Conservation (phyloP, 2,888 invertebrate species). For the Sinohyriopsis cumingii region DNA sequence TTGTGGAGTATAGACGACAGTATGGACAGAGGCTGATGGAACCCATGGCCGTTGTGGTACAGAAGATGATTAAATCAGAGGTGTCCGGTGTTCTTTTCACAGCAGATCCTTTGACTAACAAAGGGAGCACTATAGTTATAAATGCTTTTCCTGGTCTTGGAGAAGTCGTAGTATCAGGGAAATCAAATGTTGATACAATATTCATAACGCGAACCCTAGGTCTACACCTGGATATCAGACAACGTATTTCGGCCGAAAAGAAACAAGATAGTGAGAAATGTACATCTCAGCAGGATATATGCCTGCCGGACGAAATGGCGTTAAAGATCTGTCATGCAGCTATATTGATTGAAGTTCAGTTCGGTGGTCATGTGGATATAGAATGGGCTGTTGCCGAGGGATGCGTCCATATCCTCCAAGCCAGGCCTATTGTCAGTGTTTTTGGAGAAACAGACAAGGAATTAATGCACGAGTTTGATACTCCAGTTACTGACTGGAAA, state of each 20-base stretch:
- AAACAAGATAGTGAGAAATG: no score
- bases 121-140: conserved; percentile 6
- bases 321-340: no score
- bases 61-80: conserved; percentile 12
- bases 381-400: conserved; percentile 10
- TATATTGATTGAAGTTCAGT: no score
- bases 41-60: conserved; percentile 10
- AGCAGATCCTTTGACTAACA: conserved; percentile 7
- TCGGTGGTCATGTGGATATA: conserved; percentile 3
- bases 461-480: conserved; percentile 14
- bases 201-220: background rate
- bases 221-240: no score
- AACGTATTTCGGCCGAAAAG: no score
- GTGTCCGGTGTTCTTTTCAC: conserved; percentile 16
- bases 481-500: conserved; percentile 4
- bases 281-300: no score
- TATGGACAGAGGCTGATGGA: conserved; percentile 10
- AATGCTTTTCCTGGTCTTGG: conserved; percentile 12
- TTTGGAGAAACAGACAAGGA: conserved; percentile 9
- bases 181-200: conserved; percentile 3
- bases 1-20: conserved; percentile 9
- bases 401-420: conserved; percentile 7
- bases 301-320: no score
- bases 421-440: conserved; percentile 7
- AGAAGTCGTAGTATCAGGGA: conserved; percentile 11